These are phyloP conservation scores for Heteromyza rotundicornis DNA, from an alignment of 2,888 invertebrate species.

Conservation along the genomic window DNA sequence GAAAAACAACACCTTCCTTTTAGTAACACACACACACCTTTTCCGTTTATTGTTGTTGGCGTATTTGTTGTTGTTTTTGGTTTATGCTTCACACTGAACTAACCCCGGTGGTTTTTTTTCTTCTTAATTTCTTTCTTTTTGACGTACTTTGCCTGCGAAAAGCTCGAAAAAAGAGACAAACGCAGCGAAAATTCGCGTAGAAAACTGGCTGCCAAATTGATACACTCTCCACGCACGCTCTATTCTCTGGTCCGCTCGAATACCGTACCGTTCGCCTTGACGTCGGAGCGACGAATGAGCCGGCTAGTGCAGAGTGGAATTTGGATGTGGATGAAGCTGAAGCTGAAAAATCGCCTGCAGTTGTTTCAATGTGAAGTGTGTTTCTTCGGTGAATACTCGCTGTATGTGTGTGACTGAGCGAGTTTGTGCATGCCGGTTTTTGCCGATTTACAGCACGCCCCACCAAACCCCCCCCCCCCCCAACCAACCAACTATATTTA, in stretches of 20 bases:
- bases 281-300: not conserved
- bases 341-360: too few relatives aligned
- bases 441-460: too few relatives aligned
- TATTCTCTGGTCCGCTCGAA: not conserved
- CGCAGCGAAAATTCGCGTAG: not conserved
- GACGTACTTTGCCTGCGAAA: too few relatives aligned
- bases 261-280: not conserved
- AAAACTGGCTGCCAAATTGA: not conserved
- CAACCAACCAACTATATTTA: too few relatives aligned
- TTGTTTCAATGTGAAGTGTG: not conserved
- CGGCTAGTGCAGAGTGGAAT: not conserved
- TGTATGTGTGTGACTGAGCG: not conserved
- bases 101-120: too few relatives aligned
- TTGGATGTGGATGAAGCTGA: not conserved
- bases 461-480: too few relatives aligned
- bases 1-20: too few relatives aligned
- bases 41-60: not conserved
- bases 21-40: constrained; percentile 5
- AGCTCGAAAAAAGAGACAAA: not conserved
- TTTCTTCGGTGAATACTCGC: not conserved
- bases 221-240: not conserved
- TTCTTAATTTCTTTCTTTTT: too few relatives aligned
- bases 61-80: not conserved
- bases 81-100: too few relatives aligned
- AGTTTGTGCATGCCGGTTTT: too few relatives aligned